These are phyloP conservation scores for Lepidurus apus DNA, from an alignment of 1,140 invertebrate species.

Conservation along the genomic window DNA sequence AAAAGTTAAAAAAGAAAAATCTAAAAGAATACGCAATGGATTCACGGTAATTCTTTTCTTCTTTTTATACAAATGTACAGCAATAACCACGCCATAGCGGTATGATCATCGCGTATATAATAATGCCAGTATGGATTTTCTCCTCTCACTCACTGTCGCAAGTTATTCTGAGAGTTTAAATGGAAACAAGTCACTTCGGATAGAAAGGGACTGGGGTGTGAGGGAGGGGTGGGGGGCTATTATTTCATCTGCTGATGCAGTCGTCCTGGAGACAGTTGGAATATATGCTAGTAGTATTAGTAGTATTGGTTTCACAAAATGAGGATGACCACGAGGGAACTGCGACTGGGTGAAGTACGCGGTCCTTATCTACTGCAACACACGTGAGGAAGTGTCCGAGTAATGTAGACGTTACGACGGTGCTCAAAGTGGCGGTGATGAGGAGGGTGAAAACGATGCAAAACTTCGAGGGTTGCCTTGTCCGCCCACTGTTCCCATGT, in stretches of 20 bases:
- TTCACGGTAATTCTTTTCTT: neutral
- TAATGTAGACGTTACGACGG: neutral
- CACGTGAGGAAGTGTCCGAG: neutral
- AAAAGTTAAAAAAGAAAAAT: neutral
- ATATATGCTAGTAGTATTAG: neutral
- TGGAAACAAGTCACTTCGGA: neutral
- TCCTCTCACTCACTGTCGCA: neutral
- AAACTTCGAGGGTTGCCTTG: neutral
- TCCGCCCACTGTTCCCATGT: conserved; percentile 30
- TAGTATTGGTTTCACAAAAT: neutral
- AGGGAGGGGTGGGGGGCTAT: neutral
- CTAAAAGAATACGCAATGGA: neutral
- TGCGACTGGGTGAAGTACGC: neutral
- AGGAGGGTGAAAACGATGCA: neutral
- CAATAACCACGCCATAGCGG: neutral
- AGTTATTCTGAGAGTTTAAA: neutral
- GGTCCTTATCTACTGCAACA: neutral
- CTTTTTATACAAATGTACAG: conserved; percentile 22
- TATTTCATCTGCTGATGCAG: neutral
- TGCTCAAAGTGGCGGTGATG: neutral
- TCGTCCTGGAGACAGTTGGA: neutral
- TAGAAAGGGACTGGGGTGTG: neutral
- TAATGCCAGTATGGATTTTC: neutral
- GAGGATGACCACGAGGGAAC: neutral
- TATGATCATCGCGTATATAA: conserved; percentile 1